Conservation (phyloP, 2,888 invertebrate species). For the Drosophila gaucha region DNA sequence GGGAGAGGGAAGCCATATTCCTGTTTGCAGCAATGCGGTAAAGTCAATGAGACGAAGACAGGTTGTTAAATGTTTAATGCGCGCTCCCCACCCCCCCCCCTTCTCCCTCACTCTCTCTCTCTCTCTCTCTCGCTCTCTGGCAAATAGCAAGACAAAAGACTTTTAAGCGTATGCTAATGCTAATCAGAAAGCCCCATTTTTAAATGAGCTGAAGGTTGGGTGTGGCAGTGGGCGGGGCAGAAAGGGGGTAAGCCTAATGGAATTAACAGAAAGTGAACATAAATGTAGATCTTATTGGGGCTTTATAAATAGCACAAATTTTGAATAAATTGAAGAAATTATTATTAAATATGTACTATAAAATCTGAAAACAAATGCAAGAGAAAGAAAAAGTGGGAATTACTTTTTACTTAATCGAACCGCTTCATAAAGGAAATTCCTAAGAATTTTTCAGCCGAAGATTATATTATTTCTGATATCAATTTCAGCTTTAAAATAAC, state of each 20-base stretch:
- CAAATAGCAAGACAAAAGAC: conserved; percentile 61
- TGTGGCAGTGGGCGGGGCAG: too few species aligned
- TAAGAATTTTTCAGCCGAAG: too few species aligned
- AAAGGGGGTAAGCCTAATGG: conserved; percentile 10
- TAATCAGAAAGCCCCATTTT: conserved; percentile 17
- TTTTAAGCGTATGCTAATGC: conserved; percentile 56
- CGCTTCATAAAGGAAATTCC: too few species aligned
- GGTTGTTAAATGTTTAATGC: conserved; percentile 76
- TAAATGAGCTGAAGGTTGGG: neutral
- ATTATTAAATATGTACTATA: too few species aligned
- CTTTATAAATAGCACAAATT: neutral
- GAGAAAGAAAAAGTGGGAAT: too few species aligned
- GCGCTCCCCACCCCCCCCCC: conserved; percentile 26
- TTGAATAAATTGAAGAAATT: neutral
- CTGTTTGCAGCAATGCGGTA: conserved; percentile 72
- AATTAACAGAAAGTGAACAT: conserved; percentile 23
- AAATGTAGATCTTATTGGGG: conserved; percentile 6
- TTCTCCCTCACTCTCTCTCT: neutral
- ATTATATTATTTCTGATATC: too few species aligned
- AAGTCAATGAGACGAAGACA: conserved; percentile 77
- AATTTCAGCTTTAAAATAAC: too few species aligned
- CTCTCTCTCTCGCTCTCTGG: neutral
- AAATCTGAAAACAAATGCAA: too few species aligned
- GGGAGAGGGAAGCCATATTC: neutral
- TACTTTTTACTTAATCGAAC: too few species aligned